Evolutionary conservation across 2,113 vertebrate genomes (phyloP).

Genomic region (Scomber scombrus): DNA sequence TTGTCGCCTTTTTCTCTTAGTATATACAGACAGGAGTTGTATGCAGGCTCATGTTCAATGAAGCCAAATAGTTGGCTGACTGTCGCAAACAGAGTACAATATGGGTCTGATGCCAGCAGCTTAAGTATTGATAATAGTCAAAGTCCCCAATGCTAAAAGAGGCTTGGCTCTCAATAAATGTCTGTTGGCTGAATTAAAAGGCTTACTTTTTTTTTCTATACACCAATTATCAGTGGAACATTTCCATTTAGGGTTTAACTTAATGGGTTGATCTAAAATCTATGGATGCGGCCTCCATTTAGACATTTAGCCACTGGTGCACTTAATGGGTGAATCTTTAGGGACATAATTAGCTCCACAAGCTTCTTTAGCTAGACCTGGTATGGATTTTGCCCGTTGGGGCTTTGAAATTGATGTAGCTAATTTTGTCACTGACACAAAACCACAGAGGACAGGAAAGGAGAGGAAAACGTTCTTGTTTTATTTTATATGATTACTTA

Average conservation of each 20-base stretch:
- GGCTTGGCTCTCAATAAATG: slow-evolving; percentile 18
- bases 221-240: slow-evolving; percentile 58
- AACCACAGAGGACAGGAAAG: slow-evolving; percentile 18
- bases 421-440: slow-evolving; percentile 53
- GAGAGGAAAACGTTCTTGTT: too few species aligned
- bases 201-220: slow-evolving; percentile 23
- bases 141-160: slow-evolving; percentile 48
- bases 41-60: slow-evolving; percentile 1
- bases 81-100: slow-evolving; percentile 38
- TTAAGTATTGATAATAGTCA: slow-evolving; percentile 48
- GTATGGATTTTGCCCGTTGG: slow-evolving; percentile 61
- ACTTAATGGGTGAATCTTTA: slow-evolving; percentile 61
- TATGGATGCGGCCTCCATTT: slow-evolving; percentile 60
- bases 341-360: slow-evolving; percentile 52
- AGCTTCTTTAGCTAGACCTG: slow-evolving; percentile 46
- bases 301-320: slow-evolving; percentile 33
- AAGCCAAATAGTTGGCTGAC: slow-evolving; percentile 13
- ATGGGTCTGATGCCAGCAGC: slow-evolving; percentile 48
- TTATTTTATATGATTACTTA: not conserved
- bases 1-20: slow-evolving; percentile 1
- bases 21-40: not conserved
- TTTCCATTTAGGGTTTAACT: slow-evolving; percentile 61
- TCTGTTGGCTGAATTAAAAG: slow-evolving; percentile 37
- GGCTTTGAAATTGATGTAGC: slow-evolving; percentile 61
- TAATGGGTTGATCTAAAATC: slow-evolving; percentile 67